These are phyloP conservation scores for Subacronicta megacephala DNA, from an alignment of 2,888 invertebrate species.

Conservation along the genomic window DNA sequence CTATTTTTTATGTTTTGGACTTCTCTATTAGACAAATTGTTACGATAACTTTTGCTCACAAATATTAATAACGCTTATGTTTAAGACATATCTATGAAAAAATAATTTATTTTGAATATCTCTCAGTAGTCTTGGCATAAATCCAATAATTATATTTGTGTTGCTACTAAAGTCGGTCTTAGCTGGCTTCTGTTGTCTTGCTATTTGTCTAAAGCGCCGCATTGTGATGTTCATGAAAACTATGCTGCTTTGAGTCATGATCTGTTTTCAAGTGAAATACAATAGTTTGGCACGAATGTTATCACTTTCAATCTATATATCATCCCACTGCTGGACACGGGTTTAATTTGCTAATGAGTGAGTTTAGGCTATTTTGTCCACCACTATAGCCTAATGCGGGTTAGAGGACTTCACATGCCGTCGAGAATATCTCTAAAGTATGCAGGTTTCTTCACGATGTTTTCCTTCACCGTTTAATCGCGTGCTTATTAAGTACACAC, in stretches of 20 bases:
- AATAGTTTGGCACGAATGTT: conserved; percentile 4
- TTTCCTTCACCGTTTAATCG: no score
- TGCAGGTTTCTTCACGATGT: no score
- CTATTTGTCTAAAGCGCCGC: conserved; percentile 11
- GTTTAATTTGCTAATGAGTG: no score
- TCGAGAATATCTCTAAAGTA: no score
- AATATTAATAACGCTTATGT: background rate
- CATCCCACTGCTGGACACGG: no score
- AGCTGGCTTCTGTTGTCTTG: background rate
- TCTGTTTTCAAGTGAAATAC: conserved; percentile 2
- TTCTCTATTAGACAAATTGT: no score
- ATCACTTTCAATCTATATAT: no score
- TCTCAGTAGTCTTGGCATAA: background rate
- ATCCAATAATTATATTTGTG: conserved; percentile 22
- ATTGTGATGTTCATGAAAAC: conserved; percentile 14
- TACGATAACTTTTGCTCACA: background rate
- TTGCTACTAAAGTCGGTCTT: conserved; percentile 18
- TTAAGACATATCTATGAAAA: background rate
- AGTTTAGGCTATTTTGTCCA: no score
- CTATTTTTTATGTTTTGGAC: no score
- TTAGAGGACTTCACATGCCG: no score
- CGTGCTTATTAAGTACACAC: no score
- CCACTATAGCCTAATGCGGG: no score
- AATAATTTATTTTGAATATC: background rate
- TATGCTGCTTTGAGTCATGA: conserved; percentile 1